Base-by-base conservation (phyloP, 1,140 invertebrate species). In the Cydia amplana region DNA sequence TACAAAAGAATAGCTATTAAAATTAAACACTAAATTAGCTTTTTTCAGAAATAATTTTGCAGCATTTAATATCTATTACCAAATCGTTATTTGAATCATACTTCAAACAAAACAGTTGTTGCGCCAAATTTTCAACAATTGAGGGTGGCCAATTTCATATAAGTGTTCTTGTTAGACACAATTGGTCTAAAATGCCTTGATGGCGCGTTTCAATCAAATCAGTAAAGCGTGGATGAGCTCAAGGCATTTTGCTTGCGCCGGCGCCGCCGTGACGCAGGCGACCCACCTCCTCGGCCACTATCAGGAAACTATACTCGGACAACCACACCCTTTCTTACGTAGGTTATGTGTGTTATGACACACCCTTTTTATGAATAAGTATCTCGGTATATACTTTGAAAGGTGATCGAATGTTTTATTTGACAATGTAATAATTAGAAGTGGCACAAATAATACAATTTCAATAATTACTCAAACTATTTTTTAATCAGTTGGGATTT, bases 181-280 rank as follows among this genome's bases (percentile, higher is more conserved):
- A 70, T 70, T 36, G 65, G 28, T 40, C 32, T 70, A 10, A 70
- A 32, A 28, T 36, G 36, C 9, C 7, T 32, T n/a, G 36, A 36
- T 36, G 32, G 28, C 65, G 65, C 65, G 23, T 20, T 70, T 79
- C 60, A 77, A 79, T 75, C 73, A 74, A 73, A 67, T 79, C 73
- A 73, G 49, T 70, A 43, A 70, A 70, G 65, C 16, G 65, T 36
- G 65, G 65, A 67, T 67, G 64, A 67, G 28, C 64, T 67, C 32
- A 16, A 65, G 43, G 16, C 6, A 70, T n/a, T n/a, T n/a, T 67
- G 64, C 28, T 18, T 40, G 65, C 65, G 65, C 65, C 65, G n/a
- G 32, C 65, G 65, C 65, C 51, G n/a, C 51, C n/a, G 76, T 83
- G 80, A 82, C 82, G 82, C 77, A 46, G 12, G 77, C 60, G 82